Conservation (phyloP, 2,888 invertebrate genomes). For the Scaptomyza cyrtandrae region DNA sequence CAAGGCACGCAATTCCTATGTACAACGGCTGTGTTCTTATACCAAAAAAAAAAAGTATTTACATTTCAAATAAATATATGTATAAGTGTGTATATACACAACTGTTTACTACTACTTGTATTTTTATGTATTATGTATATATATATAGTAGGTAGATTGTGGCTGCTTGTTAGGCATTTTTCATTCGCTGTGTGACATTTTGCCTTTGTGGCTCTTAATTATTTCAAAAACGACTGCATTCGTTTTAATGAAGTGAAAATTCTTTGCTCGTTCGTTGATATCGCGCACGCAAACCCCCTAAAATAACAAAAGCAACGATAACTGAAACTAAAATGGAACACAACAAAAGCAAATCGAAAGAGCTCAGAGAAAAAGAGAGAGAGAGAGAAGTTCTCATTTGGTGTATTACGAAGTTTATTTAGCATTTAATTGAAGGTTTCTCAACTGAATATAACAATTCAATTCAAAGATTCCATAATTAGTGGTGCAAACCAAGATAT, state of each 20-base stretch:
- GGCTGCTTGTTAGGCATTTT: slow-evolving; percentile 75
- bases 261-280: slow-evolving; percentile 80
- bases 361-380: slow-evolving; percentile 13
- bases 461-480: slow-evolving; percentile 15
- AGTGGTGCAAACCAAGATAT: neutral
- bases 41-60: slow-evolving; percentile 26
- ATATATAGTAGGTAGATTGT: slow-evolving; percentile 50
- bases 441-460: slow-evolving; percentile 32
- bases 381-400: neutral
- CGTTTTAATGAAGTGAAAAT: slow-evolving; percentile 83
- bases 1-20: slow-evolving; percentile 59
- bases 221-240: slow-evolving; percentile 81
- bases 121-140: slow-evolving; percentile 25
- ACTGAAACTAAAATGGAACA: slow-evolving; percentile 30
- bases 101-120: slow-evolving; percentile 18
- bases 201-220: slow-evolving; percentile 79
- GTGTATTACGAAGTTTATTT: no score
- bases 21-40: slow-evolving; percentile 35
- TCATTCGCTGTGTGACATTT: slow-evolving; percentile 78
- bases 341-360: slow-evolving; percentile 34
- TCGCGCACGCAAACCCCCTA: slow-evolving; percentile 77
- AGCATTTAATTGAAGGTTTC: slow-evolving; percentile 44
- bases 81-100: slow-evolving; percentile 5
- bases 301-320: slow-evolving; percentile 34
- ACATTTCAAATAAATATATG: slow-evolving; percentile 12